Base-by-base conservation (phyloP, 2,888 invertebrate species). In the Cephus rjabovi region DNA sequence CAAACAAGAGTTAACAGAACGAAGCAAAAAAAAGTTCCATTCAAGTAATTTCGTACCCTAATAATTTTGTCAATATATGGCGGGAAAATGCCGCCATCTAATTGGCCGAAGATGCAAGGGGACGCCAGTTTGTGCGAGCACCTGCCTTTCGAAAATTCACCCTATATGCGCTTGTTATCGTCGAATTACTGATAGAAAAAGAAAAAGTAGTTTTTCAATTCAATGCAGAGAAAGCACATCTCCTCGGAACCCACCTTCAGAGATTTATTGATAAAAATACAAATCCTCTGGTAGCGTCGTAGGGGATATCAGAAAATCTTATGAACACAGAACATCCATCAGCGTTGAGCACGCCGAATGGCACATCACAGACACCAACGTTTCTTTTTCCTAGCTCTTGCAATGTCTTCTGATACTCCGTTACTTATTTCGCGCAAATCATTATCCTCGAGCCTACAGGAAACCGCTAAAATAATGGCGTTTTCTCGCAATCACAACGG, bases 61-160 rank as follows among this genome's bases (percentile, higher is more conserved):
- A 79, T 77, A 84, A 79, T 81, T 77, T 79, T 83, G 86, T 86
- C 81, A 87, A 86, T 86, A 85, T 83, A 83, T 86, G 88, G 89
- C 89, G 90, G 89, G 89, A 90, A 90, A 87, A 81, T 79, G 79
- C 84, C 81, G 81, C 83, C 85, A 86, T 89, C 79, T 85, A 90
- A 88, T 86, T 88, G 88, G 86, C 81, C 77, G 82, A 81, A 74
- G 81, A 79, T 79, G 80, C 79, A 76, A 69, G 75, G 70, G 74
- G 81, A 83, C 82, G 82, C 82, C 77, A 80, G 81, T 79, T 80
- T 75, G 75, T 78, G 78, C 74, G 79, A 81, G 77, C 79, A 79
- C 75, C 79, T 81, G 82, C 79, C 77, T 83, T 83, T 81, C 79
- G 80, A 82, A 83, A 81, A 79, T 71, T 35, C 69, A 69, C 76